Conservation (phyloP, 2,113 vertebrate genomes). For the Candoia aspera region DNA sequence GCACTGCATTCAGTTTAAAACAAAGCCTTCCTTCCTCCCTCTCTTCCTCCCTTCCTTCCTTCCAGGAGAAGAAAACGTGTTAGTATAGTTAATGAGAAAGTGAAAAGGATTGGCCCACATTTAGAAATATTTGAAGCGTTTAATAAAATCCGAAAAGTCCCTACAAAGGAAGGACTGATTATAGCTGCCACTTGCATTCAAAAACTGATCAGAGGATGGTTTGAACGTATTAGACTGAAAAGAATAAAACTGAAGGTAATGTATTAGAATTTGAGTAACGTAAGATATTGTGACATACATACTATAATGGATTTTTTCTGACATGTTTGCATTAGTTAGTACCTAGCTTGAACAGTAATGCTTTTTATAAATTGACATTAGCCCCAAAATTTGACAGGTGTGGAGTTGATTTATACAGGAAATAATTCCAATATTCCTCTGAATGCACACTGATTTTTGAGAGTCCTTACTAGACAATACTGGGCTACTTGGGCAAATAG, state of each 20-base stretch:
- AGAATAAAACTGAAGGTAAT: constrained; percentile 53
- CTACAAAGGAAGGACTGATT: constrained; percentile 6
- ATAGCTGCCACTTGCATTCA: constrained; percentile 40
- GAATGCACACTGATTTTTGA: not conserved
- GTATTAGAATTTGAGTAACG: not conserved
- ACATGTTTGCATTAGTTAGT: not conserved
- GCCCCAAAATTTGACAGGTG: not conserved
- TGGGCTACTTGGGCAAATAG: not conserved
- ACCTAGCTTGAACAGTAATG: not conserved
- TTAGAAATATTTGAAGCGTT: constrained; percentile 58
- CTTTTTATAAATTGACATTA: not conserved
- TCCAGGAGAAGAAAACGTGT: not conserved
- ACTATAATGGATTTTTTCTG: not conserved
- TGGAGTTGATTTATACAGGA: not conserved
- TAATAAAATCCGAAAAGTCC: not conserved
- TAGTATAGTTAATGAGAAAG: constrained; percentile 47
- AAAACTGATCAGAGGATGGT: constrained; percentile 43
- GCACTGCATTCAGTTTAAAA: not conserved
- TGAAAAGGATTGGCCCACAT: constrained; percentile 55
- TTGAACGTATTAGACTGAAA: constrained; percentile 32
- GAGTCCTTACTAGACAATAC: not conserved
- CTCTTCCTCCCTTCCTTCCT: not conserved
- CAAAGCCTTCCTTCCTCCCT: not conserved
- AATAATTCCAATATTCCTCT: not conserved
- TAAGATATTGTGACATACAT: not conserved